These are phyloP conservation scores for Bubalus kerabau DNA, from an alignment of 2,113 vertebrate genomes.

Conservation along the genomic window DNA sequence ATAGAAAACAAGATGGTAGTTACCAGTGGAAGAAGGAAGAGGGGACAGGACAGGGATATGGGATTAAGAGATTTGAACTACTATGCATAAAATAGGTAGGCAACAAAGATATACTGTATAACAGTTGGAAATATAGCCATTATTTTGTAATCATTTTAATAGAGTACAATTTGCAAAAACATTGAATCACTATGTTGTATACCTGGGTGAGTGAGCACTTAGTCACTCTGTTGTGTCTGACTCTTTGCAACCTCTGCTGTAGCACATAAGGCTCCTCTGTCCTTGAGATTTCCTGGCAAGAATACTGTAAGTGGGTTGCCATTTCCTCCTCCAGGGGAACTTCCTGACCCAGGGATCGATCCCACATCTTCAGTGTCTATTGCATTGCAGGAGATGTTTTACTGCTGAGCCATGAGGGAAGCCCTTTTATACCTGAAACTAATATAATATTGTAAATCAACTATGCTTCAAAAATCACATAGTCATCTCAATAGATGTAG, in stretches of 20 bases:
- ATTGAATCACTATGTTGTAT: not conserved
- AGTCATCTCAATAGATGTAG: not conserved
- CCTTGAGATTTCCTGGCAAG: not conserved
- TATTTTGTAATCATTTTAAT: not conserved
- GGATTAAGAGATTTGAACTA: not conserved
- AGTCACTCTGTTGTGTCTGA: not conserved
- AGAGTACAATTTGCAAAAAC: not conserved
- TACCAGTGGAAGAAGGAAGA: not conserved
- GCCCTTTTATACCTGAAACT: not conserved
- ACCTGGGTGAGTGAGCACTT: not conserved
- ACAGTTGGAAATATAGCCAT: not conserved
- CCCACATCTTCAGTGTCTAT: not conserved
- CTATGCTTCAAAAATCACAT: not conserved
- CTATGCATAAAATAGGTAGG: not conserved
- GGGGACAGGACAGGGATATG: not conserved
- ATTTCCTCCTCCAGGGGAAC: not conserved
- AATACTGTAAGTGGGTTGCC: not conserved
- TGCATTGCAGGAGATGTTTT: not conserved
- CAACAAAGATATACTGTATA: not conserved
- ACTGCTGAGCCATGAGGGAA: not conserved
- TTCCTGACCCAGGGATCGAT: not conserved
- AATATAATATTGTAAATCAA: not conserved
- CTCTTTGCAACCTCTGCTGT: not conserved
- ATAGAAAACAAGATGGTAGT: not conserved
- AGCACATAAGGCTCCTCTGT: not conserved